These are phyloP conservation scores for Polymixis lichenea DNA, from an alignment of 2,888 invertebrate species.

Conservation along the genomic window DNA sequence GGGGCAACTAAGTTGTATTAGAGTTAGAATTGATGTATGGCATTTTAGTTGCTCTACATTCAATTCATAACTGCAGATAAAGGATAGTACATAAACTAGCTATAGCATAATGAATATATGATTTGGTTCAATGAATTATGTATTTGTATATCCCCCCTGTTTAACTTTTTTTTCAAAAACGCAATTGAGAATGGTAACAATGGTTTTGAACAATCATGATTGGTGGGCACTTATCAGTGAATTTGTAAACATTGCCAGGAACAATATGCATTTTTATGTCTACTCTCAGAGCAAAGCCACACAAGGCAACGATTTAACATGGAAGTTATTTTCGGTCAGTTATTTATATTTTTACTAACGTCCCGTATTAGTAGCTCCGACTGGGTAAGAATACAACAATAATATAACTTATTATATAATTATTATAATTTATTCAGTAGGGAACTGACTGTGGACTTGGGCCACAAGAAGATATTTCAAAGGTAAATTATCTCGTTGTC, in stretches of 20 bases:
- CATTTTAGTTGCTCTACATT: not conserved
- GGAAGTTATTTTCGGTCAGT: conserved; percentile 66
- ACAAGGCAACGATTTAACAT: conserved; percentile 42
- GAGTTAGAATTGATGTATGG: too few species aligned
- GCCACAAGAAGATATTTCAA: not conserved
- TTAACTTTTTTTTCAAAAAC: conserved; percentile 38
- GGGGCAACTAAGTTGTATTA: conserved; percentile 1
- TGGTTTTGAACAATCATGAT: conserved; percentile 67
- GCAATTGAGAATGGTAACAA: conserved; percentile 53
- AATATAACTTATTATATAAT: not conserved
- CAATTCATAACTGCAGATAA: not conserved
- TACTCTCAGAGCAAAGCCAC: conserved; percentile 55
- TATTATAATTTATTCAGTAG: not conserved
- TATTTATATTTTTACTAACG: conserved; percentile 67
- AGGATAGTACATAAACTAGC: not conserved
- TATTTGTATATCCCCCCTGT: conserved; percentile 44
- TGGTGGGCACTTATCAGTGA: conserved; percentile 69
- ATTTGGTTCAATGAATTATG: conserved; percentile 47
- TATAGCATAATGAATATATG: conserved; percentile 11
- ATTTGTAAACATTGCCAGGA: conserved; percentile 73
- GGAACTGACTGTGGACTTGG: not conserved
- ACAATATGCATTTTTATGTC: conserved; percentile 64
- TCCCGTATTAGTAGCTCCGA: conserved; percentile 64
- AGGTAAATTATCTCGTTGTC: not conserved
- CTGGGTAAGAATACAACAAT: conserved; percentile 55